Evolutionary conservation across 2,113 vertebrate species (phyloP).

Genomic region (Cyprinodon tularosa): DNA sequence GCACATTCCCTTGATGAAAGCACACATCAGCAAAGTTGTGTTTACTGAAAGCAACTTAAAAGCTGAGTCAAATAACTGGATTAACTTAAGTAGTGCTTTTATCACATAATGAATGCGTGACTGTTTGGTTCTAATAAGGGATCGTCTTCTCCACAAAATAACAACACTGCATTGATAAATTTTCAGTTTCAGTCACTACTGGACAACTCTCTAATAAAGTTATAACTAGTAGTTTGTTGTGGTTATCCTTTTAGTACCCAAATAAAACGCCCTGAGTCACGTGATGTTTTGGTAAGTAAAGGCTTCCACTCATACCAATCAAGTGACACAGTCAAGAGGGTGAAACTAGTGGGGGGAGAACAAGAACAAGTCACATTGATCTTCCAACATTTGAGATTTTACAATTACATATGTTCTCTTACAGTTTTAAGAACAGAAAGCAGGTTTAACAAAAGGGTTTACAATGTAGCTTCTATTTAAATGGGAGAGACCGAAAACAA

Average conservation of each 20-base stretch:
- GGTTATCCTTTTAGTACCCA: too few species aligned
- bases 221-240: not conserved
- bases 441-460: too few species aligned
- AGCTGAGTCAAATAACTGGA: not conserved
- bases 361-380: not conserved
- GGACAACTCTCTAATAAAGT: not conserved
- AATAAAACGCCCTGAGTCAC: not conserved
- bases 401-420: too few species aligned
- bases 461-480: too few species aligned
- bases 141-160: not conserved
- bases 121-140: not conserved
- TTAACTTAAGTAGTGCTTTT: not conserved
- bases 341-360: not conserved
- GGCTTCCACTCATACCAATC: constrained; percentile 25
- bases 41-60: constrained; percentile 54
- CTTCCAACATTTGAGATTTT: not conserved
- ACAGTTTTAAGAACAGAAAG: not conserved
- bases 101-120: not conserved
- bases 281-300: constrained; percentile 24
- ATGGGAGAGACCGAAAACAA: not conserved
- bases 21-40: constrained; percentile 26
- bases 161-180: not conserved
- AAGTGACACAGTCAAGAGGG: constrained; percentile 30
- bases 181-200: not conserved
- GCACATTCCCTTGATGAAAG: constrained; percentile 29